Evolutionary conservation across 2,888 invertebrate genomes (phyloP), one percentile per base, ranked within the genome.

Genomic region (Brenthis hecate): DNA sequence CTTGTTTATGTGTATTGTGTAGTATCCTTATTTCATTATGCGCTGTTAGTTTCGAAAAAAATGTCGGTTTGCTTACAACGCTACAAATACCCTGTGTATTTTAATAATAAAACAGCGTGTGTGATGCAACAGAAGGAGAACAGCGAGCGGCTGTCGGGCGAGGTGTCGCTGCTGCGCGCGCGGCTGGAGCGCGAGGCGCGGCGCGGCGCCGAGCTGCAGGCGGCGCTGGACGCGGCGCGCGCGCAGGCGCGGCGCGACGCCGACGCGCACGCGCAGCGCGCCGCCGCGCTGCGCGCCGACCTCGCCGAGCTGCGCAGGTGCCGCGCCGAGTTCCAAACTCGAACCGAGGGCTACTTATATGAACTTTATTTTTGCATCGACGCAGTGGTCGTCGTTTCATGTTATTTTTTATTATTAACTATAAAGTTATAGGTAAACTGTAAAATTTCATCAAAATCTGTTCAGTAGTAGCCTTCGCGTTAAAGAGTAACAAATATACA

Each of bases 111-210:
- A 61, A 6, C 14, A 36, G 1, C 16, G 8, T 28, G 14, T 13
- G 0, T 23, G 1, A 14, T n/a, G 1, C 2, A 11, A 0, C 88
- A 94, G 85, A 77, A 90, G 58, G 94, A 94, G 73, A 80, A 94
- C 71, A 80, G 85, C 11, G 89, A 89, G 54, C 89, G 93, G 0
- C 78, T 94, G 3, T 86, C 87, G 61, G 91, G 93, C 75, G 94
- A 94, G 83, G 77, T 94, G 4, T 87, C 93, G 13, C 77, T 94
- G 0, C 78, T 73, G 63, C 65, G 65, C n/a, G 66, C 93, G 0
- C 93, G 93, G 79, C 87, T 94, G 75, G 94, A 94, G 56, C 83
- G 88, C 47, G 94, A 94, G 76, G 87, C 93, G 2, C 82, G 86
- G 16, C 84, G 94, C 19, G 77, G 79, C n/a, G 81, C 76, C 8